Percentiles rank a stretch among this genome's conserved stretches.
These are phyloP conservation scores for Melinopterus prodromus DNA, from an alignment of 2,888 invertebrate species.

Conservation along the genomic window DNA sequence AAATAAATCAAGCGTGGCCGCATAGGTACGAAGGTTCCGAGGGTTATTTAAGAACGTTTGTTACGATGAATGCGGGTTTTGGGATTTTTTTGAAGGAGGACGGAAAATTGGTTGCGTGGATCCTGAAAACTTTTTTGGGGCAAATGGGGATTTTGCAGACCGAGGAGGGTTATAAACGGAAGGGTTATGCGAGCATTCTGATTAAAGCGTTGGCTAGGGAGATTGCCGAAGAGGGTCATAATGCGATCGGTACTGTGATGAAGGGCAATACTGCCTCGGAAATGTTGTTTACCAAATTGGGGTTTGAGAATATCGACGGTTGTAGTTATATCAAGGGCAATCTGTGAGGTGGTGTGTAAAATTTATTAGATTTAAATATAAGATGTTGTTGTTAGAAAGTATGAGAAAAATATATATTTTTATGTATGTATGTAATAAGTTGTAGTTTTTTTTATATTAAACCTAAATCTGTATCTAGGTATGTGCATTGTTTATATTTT, in stretches of 20 bases:
- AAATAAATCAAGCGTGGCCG: conserved; percentile 55
- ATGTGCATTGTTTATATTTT: too few species aligned
- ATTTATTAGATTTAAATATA: neutral
- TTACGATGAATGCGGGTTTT: conserved; percentile 54
- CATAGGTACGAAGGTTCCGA: conserved; percentile 51
- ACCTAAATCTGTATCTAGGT: neutral
- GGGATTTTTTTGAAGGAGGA: conserved; percentile 57
- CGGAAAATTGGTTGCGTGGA: conserved; percentile 56
- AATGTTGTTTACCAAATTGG: conserved; percentile 53
- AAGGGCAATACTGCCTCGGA: conserved; percentile 53
- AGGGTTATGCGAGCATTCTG: conserved; percentile 56
- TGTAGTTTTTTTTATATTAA: neutral
- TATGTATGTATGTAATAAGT: conserved; percentile 29
- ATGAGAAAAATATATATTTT: conserved; percentile 12
- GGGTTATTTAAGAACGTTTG: conserved; percentile 49
- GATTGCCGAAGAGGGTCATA: conserved; percentile 52
- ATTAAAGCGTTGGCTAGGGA: conserved; percentile 52
- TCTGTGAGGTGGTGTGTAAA: neutral
- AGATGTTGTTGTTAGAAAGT: neutral
- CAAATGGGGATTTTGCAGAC: conserved; percentile 56
- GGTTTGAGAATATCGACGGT: conserved; percentile 46
- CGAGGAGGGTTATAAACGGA: conserved; percentile 51
- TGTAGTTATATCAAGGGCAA: conserved; percentile 22
- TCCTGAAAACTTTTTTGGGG: conserved; percentile 53
- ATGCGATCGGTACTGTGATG: conserved; percentile 52